Evolutionary conservation across 2,113 vertebrate genomes (phyloP), one percentile per base, ranked within the genome.

Genomic region (Phoxinus phoxinus): DNA sequence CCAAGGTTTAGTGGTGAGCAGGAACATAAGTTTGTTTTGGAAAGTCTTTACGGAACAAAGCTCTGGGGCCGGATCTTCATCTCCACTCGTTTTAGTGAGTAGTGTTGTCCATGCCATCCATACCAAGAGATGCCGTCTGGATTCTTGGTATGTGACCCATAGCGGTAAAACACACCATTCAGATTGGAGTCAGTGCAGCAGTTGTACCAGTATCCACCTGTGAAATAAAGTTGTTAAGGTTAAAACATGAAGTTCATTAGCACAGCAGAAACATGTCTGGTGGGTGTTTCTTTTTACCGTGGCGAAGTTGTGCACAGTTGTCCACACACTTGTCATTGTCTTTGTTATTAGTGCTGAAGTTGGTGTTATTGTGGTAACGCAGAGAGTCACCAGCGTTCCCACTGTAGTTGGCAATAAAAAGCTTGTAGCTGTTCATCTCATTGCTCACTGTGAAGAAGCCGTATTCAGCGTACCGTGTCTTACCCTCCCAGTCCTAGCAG

Each of bases 201-300:
- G 94, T 98, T 99, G 93, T 99, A 99, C 98, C 98, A 99, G 83
- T 99, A 99, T 3, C 98, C 97, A 87, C 98, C 98, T 99, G 87
- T 44, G 9, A 35, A 63, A 65, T 59, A 48, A 81, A 27, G 3
- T 2, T 13, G 23, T 23, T 25, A 41, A n/a, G 25, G 27, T n/a
- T 78, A 78, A 58, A 4, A 46, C 6, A 46, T 8, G n/a, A 25
- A 27, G 13, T 46, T 74, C 13, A 17, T 25, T 74, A 17, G 5
- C 6, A 73, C 23, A 8, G n/a, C 5, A 48, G 12, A 44, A 44
- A n/a, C 7, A n/a, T 35, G 8, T 51, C 19, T 65, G 19, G 5
- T 71, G 65, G 25, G 27, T 4, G 11, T 21, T 19, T 73, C n/a
- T 46, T 74, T 73, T 74, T 90, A 95, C 98, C 98, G 97, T 97